Evolutionary conservation across 2,888 invertebrate genomes (phyloP).

Genomic region (Sesamia inferens): DNA sequence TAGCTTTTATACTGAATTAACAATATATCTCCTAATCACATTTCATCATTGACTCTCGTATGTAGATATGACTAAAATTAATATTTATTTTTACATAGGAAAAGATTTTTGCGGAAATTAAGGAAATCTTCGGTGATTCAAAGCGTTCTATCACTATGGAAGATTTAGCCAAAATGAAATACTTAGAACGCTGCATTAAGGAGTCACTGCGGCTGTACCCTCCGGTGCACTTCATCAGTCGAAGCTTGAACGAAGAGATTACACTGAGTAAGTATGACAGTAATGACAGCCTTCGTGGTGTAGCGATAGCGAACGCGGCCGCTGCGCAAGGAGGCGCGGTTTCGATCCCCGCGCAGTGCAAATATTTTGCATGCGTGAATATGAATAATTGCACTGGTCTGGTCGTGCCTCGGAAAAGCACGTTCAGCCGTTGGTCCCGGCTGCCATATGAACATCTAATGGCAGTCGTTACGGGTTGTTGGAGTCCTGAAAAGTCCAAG

Average conservation of each 20-base stretch:
- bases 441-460: no score
- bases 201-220: slow-evolving; percentile 92
- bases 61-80: background rate
- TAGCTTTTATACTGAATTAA: no score
- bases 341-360: no score
- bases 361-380: no score
- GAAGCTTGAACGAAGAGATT: slow-evolving; percentile 89
- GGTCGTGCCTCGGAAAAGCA: no score
- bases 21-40: slow-evolving; percentile 1
- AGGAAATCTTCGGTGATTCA: slow-evolving; percentile 91
- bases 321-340: no score
- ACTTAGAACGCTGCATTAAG: slow-evolving; percentile 92
- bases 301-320: no score
- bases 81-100: slow-evolving; percentile 80
- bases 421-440: no score
- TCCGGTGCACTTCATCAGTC: slow-evolving; percentile 92
- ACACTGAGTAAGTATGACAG: slow-evolving; percentile 84
- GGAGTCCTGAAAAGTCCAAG: no score
- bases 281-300: no score
- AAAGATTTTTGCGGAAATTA: slow-evolving; percentile 90
- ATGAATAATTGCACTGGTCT: no score
- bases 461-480: no score
- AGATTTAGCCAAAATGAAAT: slow-evolving; percentile 91
- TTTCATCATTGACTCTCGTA: background rate
- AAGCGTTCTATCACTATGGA: slow-evolving; percentile 90